Percentiles rank a stretch among this genome's conserved stretches.
Evolutionary conservation across 2,113 vertebrate genomes (phyloP).

Genomic region (Gambusia holbrooki): DNA sequence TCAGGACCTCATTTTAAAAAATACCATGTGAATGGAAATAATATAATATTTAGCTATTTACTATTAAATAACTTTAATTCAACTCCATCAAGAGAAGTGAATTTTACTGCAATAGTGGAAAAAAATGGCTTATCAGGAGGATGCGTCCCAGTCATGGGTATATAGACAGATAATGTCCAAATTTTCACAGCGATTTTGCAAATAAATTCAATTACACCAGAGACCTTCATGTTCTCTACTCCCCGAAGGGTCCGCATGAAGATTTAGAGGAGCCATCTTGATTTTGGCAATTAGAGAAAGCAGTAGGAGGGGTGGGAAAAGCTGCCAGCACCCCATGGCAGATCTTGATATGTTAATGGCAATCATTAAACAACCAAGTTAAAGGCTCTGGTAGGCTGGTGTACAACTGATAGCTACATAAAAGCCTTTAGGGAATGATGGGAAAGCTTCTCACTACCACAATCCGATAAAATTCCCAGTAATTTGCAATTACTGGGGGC

Average conservation of each 20-base stretch:
- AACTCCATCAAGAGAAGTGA: slow-evolving; percentile 38
- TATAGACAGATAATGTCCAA: slow-evolving; percentile 76
- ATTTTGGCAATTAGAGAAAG: slow-evolving; percentile 63
- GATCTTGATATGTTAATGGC: slow-evolving; percentile 79
- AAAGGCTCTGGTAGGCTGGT: slow-evolving; percentile 56
- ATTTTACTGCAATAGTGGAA: slow-evolving; percentile 46
- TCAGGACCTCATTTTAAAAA: slow-evolving; percentile 36
- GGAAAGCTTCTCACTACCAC: slow-evolving; percentile 72
- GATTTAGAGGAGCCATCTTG: slow-evolving; percentile 66
- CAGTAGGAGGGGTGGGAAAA: slow-evolving; percentile 53
- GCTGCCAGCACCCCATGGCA: slow-evolving; percentile 48
- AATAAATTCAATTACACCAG: slow-evolving; percentile 74
- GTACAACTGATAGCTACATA: slow-evolving; percentile 53
- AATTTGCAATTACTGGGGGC: slow-evolving; percentile 46
- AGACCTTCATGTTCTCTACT: slow-evolving; percentile 66
- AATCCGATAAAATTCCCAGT: slow-evolving; percentile 54
- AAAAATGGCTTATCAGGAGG: slow-evolving; percentile 19
- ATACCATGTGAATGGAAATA: neutral
- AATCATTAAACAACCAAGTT: slow-evolving; percentile 69
- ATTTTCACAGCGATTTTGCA: slow-evolving; percentile 73
- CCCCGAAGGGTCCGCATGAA: slow-evolving; percentile 44
- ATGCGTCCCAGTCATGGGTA: slow-evolving; percentile 80
- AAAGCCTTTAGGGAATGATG: slow-evolving; percentile 70
- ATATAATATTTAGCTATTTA: neutral
- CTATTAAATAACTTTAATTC: slow-evolving; percentile 31